Evolutionary conservation across 1,140 invertebrate species (phyloP).

Genomic region (Drosophila nasuta): DNA sequence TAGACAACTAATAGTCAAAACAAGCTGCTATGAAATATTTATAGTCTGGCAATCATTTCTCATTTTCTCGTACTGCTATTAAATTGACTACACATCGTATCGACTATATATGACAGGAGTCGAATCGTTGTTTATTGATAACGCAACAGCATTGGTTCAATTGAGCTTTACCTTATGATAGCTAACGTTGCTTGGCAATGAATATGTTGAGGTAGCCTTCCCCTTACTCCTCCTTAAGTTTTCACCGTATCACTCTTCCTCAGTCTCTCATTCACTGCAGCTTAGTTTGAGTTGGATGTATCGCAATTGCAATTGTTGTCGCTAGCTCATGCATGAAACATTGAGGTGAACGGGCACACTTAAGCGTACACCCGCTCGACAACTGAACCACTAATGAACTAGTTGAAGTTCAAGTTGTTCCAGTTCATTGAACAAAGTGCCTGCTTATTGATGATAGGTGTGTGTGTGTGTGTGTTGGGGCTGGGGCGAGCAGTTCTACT

Average conservation of each 20-base stretch:
- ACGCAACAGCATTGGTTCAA: neutral
- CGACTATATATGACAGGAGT: neutral
- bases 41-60: too few relatives aligned
- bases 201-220: neutral
- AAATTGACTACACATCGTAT: neutral
- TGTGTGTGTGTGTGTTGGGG: neutral
- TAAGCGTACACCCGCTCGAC: slow-evolving; percentile 30
- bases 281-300: neutral
- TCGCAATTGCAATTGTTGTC: slow-evolving; percentile 54
- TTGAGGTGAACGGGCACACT: slow-evolving; percentile 70
- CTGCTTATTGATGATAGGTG: slow-evolving; percentile 20
- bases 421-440: slow-evolving; percentile 70
- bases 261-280: neutral
- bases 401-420: slow-evolving; percentile 60
- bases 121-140: neutral
- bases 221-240: neutral
- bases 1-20: slow-evolving; percentile 4
- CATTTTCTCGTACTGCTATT: neutral
- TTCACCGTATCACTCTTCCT: neutral
- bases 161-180: slow-evolving; percentile 19
- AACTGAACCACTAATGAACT: slow-evolving; percentile 63
- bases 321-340: slow-evolving; percentile 68
- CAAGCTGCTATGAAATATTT: neutral
- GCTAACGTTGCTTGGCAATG: slow-evolving; percentile 19
- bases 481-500: neutral